phyloP scores from a whole-genome alignment of 1,140 invertebrate species.

The Drosophila setifemur region DNA sequence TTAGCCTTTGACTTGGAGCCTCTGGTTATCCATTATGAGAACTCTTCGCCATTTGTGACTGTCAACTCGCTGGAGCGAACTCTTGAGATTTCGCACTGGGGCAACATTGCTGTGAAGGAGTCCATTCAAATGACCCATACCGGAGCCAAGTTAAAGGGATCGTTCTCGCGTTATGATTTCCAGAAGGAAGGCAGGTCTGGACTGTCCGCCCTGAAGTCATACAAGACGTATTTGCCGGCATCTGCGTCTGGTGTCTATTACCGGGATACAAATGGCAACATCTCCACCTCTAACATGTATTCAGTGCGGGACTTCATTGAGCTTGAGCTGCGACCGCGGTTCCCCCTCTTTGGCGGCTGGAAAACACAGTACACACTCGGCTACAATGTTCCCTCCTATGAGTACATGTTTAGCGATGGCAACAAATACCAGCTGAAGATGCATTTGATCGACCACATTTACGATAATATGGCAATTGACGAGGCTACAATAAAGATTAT shows the following conservation, averaged over 20 bases:
- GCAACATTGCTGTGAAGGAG: constrained; percentile 98
- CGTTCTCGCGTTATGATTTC: constrained; percentile 98
- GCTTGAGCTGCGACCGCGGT: constrained; percentile 96
- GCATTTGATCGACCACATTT: constrained; percentile 96
- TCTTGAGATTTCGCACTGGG: constrained; percentile 99
- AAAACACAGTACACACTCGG: constrained; percentile 98
- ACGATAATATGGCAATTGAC: constrained; percentile 98
- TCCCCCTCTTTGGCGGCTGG: constrained; percentile 99
- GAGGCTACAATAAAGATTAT: constrained; percentile 95
- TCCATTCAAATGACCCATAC: constrained; percentile 95
- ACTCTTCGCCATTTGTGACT: constrained; percentile 97
- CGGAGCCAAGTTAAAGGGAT: constrained; percentile 95
- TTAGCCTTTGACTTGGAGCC: constrained; percentile 84
- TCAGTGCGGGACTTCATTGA: constrained; percentile 95
- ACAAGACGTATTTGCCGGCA: constrained; percentile 96
- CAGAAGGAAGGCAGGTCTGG: constrained; percentile 94
- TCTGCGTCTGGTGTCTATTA: constrained; percentile 94
- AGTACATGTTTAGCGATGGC: constrained; percentile 94
- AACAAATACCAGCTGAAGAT: constrained; percentile 94
- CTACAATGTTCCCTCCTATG: constrained; percentile 98
- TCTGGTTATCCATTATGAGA: constrained; percentile 96
- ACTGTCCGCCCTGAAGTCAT: constrained; percentile 94
- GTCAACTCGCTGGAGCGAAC: constrained; percentile 92
- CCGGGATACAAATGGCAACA: constrained; percentile 99
- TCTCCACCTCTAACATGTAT: constrained; percentile 97